These are phyloP conservation scores for Mesoligia furuncula DNA, from an alignment of 2,888 invertebrate genomes.

Conservation along the genomic window DNA sequence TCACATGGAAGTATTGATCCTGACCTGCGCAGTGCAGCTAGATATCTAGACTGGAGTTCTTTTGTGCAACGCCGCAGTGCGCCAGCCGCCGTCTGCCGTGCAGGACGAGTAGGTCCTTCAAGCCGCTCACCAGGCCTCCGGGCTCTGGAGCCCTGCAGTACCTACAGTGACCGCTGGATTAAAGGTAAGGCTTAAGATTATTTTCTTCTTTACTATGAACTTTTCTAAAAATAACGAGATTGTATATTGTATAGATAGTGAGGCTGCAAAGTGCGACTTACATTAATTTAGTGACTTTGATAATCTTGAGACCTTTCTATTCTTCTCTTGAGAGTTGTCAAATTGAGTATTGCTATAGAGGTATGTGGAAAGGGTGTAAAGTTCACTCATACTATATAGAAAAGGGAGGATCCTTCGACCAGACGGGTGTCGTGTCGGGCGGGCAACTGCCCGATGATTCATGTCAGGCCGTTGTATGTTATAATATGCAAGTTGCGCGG, in stretches of 20 bases:
- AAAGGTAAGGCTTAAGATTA: not conserved
- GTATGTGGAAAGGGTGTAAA: no score
- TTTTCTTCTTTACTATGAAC: not conserved
- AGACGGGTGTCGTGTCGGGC: no score
- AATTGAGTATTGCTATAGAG: no score
- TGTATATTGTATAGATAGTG: not conserved
- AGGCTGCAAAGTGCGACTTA: not conserved
- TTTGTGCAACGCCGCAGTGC: conserved; percentile 10
- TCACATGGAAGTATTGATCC: not conserved
- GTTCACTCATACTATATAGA: no score
- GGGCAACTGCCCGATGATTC: no score
- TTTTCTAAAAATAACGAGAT: not conserved
- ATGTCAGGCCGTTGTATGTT: no score
- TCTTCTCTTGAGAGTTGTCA: no score
- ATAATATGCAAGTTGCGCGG: no score
- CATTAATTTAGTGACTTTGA: no score
- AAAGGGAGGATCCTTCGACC: no score
- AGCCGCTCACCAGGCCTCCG: not conserved
- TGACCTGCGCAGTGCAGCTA: conserved; percentile 32
- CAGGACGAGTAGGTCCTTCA: not conserved
- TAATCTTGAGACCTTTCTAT: no score
- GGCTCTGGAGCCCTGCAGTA: not conserved
- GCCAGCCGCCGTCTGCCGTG: not conserved
- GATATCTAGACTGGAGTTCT: not conserved
- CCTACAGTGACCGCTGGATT: not conserved